These are phyloP conservation scores for Thecocarcelia acutangulata DNA, from an alignment of 2,888 invertebrate genomes.

Conservation along the genomic window DNA sequence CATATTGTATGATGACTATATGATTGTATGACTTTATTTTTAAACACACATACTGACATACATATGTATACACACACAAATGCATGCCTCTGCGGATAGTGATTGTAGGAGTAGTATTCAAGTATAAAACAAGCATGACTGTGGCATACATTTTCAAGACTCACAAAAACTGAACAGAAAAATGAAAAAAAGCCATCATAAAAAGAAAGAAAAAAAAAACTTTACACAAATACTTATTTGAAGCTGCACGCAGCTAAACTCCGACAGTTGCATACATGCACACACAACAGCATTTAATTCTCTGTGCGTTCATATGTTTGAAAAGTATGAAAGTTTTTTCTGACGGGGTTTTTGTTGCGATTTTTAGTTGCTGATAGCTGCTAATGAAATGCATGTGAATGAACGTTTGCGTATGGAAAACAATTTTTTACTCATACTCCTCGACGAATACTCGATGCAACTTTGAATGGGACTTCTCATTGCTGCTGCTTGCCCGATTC, in stretches of 20 bases:
- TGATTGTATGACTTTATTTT: slow-evolving; percentile 21
- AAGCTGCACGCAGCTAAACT: slow-evolving; percentile 37
- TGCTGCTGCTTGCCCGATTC: slow-evolving; percentile 7
- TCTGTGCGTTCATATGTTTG: background rate
- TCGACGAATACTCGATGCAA: background rate
- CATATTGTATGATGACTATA: slow-evolving; percentile 51
- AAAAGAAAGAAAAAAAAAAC: slow-evolving; percentile 8
- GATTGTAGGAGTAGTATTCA: slow-evolving; percentile 47
- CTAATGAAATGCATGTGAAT: slow-evolving; percentile 71
- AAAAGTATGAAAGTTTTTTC: background rate
- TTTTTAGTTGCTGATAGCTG: slow-evolving; percentile 64
- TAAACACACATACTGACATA: background rate
- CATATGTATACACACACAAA: too few relatives aligned
- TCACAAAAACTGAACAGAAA: slow-evolving; percentile 8
- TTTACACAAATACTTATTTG: slow-evolving; percentile 23
- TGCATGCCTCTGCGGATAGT: slow-evolving; percentile 11
- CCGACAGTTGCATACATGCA: background rate
- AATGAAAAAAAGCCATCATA: background rate
- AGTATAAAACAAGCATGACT: slow-evolving; percentile 61
- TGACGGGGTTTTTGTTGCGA: slow-evolving; percentile 37
- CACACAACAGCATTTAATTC: background rate
- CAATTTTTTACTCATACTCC: slow-evolving; percentile 20
- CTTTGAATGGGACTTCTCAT: slow-evolving; percentile 1
- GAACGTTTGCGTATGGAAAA: slow-evolving; percentile 65
- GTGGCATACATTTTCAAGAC: slow-evolving; percentile 55